Evolutionary conservation across 2,113 vertebrate genomes (phyloP).

Genomic region (Eolophus roseicapilla): DNA sequence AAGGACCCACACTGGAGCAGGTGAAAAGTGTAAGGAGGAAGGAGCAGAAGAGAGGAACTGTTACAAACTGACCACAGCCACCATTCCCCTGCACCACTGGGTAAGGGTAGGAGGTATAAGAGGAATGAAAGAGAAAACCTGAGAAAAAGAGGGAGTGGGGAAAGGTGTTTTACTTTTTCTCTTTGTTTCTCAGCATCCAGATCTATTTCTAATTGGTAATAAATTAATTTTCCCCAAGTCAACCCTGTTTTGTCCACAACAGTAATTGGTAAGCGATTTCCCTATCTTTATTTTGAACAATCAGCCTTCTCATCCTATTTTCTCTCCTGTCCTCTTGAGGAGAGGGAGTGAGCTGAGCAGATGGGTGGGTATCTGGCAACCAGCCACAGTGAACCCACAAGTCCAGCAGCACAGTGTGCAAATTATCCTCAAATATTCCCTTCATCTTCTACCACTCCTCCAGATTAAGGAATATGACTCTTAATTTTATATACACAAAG

Average conservation of each 20-base stretch:
- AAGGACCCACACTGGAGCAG: not conserved
- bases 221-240: not conserved
- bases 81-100: not conserved
- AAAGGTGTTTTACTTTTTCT: not conserved
- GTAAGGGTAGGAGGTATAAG: rapidly evolving
- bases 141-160: not conserved
- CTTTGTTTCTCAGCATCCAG: not conserved
- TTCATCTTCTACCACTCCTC: not conserved
- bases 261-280: not conserved
- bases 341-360: not conserved
- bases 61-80: no score
- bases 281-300: not conserved
- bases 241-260: not conserved
- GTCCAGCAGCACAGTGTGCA: not conserved
- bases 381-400: not conserved
- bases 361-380: not conserved
- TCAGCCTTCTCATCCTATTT: not conserved
- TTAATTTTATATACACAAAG: not conserved
- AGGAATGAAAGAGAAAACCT: not conserved
- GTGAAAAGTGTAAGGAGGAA: not conserved
- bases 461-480: not conserved
- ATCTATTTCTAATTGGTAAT: not conserved
- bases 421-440: not conserved
- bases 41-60: not conserved
- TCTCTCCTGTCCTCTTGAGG: not conserved